phyloP scores from a whole-genome alignment of 2,113 vertebrate genomes.

The Platycercus adscitus region DNA sequence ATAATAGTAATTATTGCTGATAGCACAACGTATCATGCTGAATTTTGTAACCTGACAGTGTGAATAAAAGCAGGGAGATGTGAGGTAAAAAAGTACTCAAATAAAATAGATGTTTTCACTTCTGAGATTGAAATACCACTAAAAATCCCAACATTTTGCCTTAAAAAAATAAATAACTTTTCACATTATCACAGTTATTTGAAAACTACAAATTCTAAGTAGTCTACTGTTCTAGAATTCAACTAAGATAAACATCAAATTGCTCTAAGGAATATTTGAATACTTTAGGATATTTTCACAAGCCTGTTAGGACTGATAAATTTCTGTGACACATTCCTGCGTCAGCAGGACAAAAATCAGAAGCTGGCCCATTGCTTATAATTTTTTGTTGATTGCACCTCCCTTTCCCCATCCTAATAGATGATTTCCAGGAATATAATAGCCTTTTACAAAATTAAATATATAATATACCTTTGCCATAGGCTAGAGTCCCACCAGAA shows the following conservation, averaged over 20 bases:
- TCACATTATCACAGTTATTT: background rate
- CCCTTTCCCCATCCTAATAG: fast-evolving
- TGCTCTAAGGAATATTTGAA: background rate
- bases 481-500: background rate
- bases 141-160: background rate
- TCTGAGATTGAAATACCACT: background rate
- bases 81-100: background rate
- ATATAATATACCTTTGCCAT: background rate
- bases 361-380: background rate
- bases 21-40: background rate
- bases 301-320: background rate
- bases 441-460: background rate
- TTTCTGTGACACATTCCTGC: background rate
- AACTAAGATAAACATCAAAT: background rate
- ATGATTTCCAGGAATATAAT: background rate
- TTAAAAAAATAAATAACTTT: background rate
- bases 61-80: background rate
- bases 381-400: background rate
- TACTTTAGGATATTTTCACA: background rate
- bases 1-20: background rate
- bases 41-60: background rate
- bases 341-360: background rate
- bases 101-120: background rate
- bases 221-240: background rate
- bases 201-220: background rate